A percentile compares a stretch with the other conserved stretches of the same genome.
phyloP scores from a whole-genome alignment of 2,888 invertebrate genomes.

The Podabrus alpinus region DNA sequence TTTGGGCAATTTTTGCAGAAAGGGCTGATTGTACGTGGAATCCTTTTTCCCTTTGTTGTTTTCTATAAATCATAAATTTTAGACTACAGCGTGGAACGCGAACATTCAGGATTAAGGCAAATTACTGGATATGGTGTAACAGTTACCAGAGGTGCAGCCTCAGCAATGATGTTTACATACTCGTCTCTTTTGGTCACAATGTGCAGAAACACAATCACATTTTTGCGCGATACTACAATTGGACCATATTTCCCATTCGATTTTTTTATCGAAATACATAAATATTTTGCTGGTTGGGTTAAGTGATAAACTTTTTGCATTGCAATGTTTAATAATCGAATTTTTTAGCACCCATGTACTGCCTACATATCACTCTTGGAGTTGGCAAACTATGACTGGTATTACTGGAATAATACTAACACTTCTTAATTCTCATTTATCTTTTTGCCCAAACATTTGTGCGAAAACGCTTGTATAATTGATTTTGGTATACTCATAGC shows the following conservation, averaged over 20 bases:
- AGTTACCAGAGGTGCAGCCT: slow-evolving; percentile 64
- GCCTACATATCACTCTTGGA: slow-evolving; percentile 67
- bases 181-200: slow-evolving; percentile 63
- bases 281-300: slow-evolving; percentile 64
- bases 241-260: slow-evolving; percentile 66
- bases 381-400: slow-evolving; percentile 64
- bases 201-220: slow-evolving; percentile 65
- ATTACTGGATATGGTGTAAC: slow-evolving; percentile 65
- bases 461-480: slow-evolving; percentile 59
- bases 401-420: slow-evolving; percentile 64
- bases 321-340: background rate
- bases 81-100: slow-evolving; percentile 63
- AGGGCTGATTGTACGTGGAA: slow-evolving; percentile 59
- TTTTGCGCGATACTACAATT: slow-evolving; percentile 60
- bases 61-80: background rate
- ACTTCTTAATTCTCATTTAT: slow-evolving; percentile 59
- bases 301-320: slow-evolving; percentile 38
- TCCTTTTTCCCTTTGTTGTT: background rate
- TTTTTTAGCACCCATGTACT: slow-evolving; percentile 60
- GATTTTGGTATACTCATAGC: slow-evolving; percentile 64
- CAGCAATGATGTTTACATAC: slow-evolving; percentile 66
- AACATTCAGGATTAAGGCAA: slow-evolving; percentile 63
- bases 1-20: slow-evolving; percentile 61
- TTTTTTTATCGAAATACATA: slow-evolving; percentile 62
- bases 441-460: slow-evolving; percentile 62